Evolutionary conservation across 2,888 invertebrate species (phyloP).

Genomic region (Clusia tigrina): DNA sequence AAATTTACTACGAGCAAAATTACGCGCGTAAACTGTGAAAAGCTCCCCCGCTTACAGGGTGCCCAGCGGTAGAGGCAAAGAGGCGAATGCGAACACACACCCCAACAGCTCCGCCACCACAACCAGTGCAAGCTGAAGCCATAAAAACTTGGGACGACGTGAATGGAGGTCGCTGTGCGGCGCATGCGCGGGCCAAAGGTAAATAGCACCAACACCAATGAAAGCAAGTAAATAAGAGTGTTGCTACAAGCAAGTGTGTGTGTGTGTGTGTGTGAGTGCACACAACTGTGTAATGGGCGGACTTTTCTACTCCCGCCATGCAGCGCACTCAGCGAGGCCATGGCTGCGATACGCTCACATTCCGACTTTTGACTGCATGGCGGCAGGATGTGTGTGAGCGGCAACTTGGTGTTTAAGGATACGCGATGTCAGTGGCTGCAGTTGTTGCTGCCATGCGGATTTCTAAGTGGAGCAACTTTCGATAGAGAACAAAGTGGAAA

Average conservation of each 20-base stretch:
- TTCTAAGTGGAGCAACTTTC: neutral
- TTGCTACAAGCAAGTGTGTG: neutral
- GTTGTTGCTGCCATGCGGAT: neutral
- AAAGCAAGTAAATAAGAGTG: constrained; percentile 2
- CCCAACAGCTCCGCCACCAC: neutral
- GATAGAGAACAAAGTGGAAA: no score
- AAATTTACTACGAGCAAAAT: constrained; percentile 19
- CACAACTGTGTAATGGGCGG: constrained; percentile 7
- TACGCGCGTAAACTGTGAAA: constrained; percentile 18
- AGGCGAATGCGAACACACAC: neutral
- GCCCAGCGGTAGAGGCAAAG: neutral
- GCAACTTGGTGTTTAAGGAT: neutral
- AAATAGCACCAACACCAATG: constrained; percentile 5
- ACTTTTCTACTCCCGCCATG: neutral
- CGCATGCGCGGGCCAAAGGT: constrained; percentile 3
- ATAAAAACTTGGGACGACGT: neutral
- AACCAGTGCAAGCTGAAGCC: neutral
- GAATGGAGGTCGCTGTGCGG: constrained; percentile 8
- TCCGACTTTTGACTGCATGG: neutral
- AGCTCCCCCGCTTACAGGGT: constrained; percentile 8
- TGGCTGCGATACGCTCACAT: neutral
- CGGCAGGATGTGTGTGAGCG: constrained; percentile 8
- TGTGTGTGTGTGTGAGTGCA: neutral
- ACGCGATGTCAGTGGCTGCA: no score
- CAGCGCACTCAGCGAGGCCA: constrained; percentile 1